Conservation (phyloP, 2,797 vertebrate species). For the Darevskia nairensis region DNA sequence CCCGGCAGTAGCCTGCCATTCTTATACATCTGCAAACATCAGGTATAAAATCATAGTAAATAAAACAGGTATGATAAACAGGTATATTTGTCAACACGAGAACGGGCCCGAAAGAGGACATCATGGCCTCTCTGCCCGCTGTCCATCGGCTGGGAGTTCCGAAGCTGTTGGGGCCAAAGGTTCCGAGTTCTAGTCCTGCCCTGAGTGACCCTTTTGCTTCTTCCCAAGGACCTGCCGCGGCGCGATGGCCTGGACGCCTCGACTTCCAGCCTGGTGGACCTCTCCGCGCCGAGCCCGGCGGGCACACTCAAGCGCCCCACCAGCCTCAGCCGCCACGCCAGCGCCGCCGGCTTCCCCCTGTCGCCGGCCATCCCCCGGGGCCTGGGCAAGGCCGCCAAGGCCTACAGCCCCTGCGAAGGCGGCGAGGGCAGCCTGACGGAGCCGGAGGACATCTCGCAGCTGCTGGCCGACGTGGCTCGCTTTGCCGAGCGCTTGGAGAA, state of each 20-base stretch:
- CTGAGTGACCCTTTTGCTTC: neutral
- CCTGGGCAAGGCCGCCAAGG: slow-evolving; percentile 82
- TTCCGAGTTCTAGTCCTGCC: fast-evolving
- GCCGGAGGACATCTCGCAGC: slow-evolving; percentile 90
- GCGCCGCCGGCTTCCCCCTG: slow-evolving; percentile 89
- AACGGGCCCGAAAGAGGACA: too few relatives aligned
- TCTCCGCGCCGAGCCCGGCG: slow-evolving; percentile 75
- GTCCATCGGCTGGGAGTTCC: too few relatives aligned
- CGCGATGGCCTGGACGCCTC: slow-evolving; percentile 84
- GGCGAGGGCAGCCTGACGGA: slow-evolving; percentile 82
- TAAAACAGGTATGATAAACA: too few relatives aligned
- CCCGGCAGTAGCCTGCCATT: too few relatives aligned
- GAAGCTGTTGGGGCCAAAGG: too few relatives aligned
- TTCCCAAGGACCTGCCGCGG: slow-evolving; percentile 85
- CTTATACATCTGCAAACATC: too few relatives aligned
- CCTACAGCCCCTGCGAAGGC: slow-evolving; percentile 79
- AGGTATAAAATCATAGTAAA: too few relatives aligned
- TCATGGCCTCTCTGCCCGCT: too few relatives aligned
- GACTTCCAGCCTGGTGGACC: slow-evolving; percentile 70
- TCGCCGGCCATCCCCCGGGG: slow-evolving; percentile 79
- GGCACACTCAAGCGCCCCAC: slow-evolving; percentile 90
- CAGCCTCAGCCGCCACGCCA: slow-evolving; percentile 91
- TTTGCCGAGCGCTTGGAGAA: slow-evolving; percentile 95
- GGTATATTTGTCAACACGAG: too few relatives aligned
- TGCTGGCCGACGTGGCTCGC: slow-evolving; percentile 88